Evolutionary conservation across 1,140 invertebrate genomes (phyloP).

Genomic region (Rhysida immarginata): DNA sequence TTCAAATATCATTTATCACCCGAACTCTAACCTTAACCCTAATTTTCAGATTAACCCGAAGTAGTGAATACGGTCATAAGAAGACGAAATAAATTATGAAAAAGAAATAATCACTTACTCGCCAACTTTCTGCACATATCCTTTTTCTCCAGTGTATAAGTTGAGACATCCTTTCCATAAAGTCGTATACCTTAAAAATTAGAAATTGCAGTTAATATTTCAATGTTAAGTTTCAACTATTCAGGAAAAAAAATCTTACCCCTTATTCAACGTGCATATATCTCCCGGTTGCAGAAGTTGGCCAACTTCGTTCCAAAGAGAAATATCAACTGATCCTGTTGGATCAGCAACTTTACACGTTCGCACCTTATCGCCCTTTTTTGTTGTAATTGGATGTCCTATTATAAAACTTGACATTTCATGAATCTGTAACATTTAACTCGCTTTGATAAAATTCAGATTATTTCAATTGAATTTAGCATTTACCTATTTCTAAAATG

Average conservation of each 20-base stretch:
- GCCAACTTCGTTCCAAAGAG: constrained; percentile 89
- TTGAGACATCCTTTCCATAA: constrained; percentile 81
- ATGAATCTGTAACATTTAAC: background rate
- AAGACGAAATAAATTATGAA: no score
- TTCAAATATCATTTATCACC: no score
- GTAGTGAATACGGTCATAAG: no score
- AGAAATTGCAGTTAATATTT: no score
- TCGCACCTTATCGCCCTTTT: constrained; percentile 83
- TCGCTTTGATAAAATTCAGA: no score
- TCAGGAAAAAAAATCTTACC: no score
- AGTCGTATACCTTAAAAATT: no score
- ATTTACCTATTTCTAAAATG: constrained; percentile 76
- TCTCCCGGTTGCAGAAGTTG: constrained; percentile 71
- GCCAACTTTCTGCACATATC: constrained; percentile 49
- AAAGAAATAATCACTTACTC: no score
- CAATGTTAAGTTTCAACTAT: no score
- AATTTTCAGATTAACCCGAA: no score
- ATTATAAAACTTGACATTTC: constrained; percentile 1
- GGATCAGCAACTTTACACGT: constrained; percentile 87
- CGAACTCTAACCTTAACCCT: no score
- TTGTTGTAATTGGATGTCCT: constrained; percentile 62
- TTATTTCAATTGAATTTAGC: no score
- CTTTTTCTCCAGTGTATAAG: constrained; percentile 76
- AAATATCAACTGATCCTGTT: constrained; percentile 80
- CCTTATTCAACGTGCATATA: constrained; percentile 75